phyloP scores from a whole-genome alignment of 2,888 invertebrate genomes.

The Orchesella flavescens region DNA sequence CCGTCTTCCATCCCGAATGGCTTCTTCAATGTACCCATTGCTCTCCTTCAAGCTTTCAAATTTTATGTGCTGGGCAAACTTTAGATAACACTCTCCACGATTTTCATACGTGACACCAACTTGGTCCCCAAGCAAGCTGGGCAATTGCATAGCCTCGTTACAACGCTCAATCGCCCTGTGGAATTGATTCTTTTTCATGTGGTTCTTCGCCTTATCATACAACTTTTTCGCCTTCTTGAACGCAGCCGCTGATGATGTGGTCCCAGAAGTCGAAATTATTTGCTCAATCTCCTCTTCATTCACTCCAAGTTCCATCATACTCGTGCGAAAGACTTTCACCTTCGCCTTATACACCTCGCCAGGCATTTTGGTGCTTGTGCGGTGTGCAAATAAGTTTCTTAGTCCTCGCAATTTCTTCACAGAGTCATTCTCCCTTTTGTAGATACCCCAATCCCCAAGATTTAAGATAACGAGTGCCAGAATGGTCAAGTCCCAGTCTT shows the following conservation, averaged over 20 bases:
- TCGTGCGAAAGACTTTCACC: background rate
- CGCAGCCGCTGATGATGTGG: background rate
- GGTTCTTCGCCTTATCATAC: conserved; percentile 16
- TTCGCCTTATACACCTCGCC: conserved; percentile 16
- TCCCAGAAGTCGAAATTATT: background rate
- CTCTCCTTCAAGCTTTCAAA: background rate
- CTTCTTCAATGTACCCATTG: conserved; percentile 8
- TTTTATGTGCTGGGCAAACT: conserved; percentile 6
- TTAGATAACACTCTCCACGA: conserved; percentile 23
- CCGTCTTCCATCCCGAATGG: background rate
- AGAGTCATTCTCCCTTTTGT: background rate
- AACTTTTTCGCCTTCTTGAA: conserved; percentile 12
- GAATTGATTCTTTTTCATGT: background rate
- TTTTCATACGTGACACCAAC: conserved; percentile 45
- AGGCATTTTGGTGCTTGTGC: background rate
- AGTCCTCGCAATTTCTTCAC: background rate
- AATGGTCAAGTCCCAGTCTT: conserved; percentile 7
- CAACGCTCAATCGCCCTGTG: conserved; percentile 39
- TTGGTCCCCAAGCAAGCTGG: conserved; percentile 12
- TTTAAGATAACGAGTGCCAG: background rate
- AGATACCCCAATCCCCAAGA: background rate
- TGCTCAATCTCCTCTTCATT: conserved; percentile 14
- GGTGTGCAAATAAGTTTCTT: conserved; percentile 50
- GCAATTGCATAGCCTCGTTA: conserved; percentile 30
- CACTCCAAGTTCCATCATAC: conserved; percentile 2